Evolutionary conservation across 2,888 invertebrate genomes (phyloP).

Genomic region (Erannis defoliaria): DNA sequence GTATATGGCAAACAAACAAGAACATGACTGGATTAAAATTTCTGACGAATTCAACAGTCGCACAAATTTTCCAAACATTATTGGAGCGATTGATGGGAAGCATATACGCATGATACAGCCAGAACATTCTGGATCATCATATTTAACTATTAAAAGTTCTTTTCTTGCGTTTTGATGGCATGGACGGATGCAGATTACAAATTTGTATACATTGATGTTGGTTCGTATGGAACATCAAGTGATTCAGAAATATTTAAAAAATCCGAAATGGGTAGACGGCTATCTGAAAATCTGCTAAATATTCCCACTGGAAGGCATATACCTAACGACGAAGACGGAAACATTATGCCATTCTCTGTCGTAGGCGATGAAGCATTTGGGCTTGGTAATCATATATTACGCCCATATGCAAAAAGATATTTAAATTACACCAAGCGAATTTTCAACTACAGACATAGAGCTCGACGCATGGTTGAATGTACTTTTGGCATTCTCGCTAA

Average conservation of each 20-base stretch:
- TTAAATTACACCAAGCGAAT: constrained; percentile 15
- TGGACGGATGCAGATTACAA: constrained; percentile 35
- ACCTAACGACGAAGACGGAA: too few species aligned
- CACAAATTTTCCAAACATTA: constrained; percentile 29
- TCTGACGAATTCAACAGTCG: constrained; percentile 31
- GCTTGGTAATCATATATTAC: too few species aligned
- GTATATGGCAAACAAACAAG: too few species aligned
- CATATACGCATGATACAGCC: constrained; percentile 28
- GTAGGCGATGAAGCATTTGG: constrained; percentile 31
- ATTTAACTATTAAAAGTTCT: constrained; percentile 8
- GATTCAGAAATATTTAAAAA: constrained; percentile 33
- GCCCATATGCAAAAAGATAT: too few species aligned
- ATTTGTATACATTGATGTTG: constrained; percentile 25
- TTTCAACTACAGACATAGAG: constrained; percentile 21
- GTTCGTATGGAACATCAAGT: constrained; percentile 6
- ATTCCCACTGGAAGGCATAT: too few species aligned
- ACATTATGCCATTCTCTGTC: too few species aligned
- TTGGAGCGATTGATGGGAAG: constrained; percentile 14
- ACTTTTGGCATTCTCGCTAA: too few species aligned
- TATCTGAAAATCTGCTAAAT: too few species aligned
- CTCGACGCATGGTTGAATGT: not conserved
- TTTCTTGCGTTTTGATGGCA: too few species aligned
- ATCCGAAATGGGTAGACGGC: too few species aligned
- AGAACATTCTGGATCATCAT: constrained; percentile 24
- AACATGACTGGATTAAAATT: constrained; percentile 30